These are phyloP conservation scores for Vimba vimba DNA, from an alignment of 2,113 vertebrate genomes.

Conservation along the genomic window DNA sequence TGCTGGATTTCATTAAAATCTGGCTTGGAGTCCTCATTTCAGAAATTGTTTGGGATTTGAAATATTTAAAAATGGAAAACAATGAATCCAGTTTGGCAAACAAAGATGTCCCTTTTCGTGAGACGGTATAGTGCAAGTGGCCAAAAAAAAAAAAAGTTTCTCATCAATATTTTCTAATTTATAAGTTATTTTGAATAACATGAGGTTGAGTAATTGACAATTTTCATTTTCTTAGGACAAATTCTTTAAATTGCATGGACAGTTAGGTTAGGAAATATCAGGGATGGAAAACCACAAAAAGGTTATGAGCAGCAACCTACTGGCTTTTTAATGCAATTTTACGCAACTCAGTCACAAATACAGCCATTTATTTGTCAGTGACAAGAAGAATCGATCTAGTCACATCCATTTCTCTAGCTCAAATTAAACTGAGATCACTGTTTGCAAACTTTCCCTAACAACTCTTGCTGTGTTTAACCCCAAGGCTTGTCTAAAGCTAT, in stretches of 20 bases:
- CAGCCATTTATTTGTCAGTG: background rate
- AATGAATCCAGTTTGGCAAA: conserved; percentile 42
- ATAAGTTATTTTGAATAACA: background rate
- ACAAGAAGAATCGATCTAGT: background rate
- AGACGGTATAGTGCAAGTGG: conserved; percentile 37
- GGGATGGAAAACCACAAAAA: background rate
- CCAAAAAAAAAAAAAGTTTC: background rate
- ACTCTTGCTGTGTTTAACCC: background rate
- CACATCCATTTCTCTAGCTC: background rate
- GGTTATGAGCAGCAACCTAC: background rate
- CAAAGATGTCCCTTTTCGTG: conserved; percentile 45
- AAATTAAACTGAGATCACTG: background rate
- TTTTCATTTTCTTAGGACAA: background rate
- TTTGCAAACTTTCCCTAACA: conserved; percentile 8
- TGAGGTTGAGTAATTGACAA: background rate
- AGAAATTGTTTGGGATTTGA: conserved; percentile 54
- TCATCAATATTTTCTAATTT: background rate
- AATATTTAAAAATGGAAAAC: conserved; percentile 55
- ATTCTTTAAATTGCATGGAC: background rate
- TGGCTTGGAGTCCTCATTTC: conserved; percentile 34
- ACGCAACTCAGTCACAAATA: background rate
- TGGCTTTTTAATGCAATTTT: background rate
- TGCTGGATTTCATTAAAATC: conserved; percentile 65
- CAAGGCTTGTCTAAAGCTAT: conserved; percentile 14
- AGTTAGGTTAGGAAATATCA: background rate